Percentiles rank a stretch among this genome's conserved stretches.
These are phyloP conservation scores for Polydrusus cervinus DNA, from an alignment of 2,888 invertebrate genomes.

Conservation along the genomic window DNA sequence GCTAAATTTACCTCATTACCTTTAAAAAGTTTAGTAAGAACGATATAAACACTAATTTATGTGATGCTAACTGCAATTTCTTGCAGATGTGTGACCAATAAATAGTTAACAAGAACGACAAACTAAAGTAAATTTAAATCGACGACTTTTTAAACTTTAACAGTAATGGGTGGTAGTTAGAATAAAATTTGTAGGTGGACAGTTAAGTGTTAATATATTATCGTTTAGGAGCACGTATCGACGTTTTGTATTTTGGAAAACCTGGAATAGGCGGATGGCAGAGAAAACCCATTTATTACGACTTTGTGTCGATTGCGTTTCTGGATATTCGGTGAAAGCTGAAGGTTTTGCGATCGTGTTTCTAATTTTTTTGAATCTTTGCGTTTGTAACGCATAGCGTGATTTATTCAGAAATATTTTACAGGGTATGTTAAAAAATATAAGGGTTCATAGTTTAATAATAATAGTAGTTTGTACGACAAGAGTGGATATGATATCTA, in stretches of 20 bases:
- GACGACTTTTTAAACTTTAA: slow-evolving; percentile 1
- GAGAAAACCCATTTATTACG: slow-evolving; percentile 51
- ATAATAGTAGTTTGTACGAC: too few relatives aligned
- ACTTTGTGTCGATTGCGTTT: slow-evolving; percentile 44
- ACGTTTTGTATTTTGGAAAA: slow-evolving; percentile 48
- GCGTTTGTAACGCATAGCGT: neutral
- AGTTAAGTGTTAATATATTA: slow-evolving; percentile 44
- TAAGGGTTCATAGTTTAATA: too few relatives aligned
- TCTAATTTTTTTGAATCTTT: slow-evolving; percentile 7
- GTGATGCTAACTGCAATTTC: too few relatives aligned
- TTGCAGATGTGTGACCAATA: too few relatives aligned
- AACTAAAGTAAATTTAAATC: slow-evolving; percentile 8
- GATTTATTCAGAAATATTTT: neutral
- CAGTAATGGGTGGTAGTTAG: neutral
- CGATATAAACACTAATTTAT: neutral
- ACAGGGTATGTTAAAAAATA: neutral
- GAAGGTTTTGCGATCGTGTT: slow-evolving; percentile 14
- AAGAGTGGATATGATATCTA: too few relatives aligned
- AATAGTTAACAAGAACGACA: too few relatives aligned
- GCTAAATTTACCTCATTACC: too few relatives aligned
- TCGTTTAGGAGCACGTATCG: slow-evolving; percentile 41
- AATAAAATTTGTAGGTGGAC: slow-evolving; percentile 43
- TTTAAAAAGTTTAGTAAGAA: too few relatives aligned
- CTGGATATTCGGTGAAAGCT: slow-evolving; percentile 29
- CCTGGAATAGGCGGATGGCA: slow-evolving; percentile 48